Conservation (phyloP, 2,888 invertebrate species). For the Drosophila atroscutellata region DNA sequence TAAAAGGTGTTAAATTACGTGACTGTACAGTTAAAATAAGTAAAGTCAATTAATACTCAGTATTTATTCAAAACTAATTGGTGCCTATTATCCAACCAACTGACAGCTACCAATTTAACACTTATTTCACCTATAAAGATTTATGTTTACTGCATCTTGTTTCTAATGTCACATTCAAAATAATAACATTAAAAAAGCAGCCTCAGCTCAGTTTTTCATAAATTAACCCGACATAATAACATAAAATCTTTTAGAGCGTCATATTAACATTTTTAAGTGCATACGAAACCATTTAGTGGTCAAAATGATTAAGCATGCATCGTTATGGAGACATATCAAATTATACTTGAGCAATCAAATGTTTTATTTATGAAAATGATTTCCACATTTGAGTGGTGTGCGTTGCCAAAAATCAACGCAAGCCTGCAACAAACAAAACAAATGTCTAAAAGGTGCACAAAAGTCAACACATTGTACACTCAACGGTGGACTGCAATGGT, state of each 20-base stretch:
- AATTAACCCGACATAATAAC: not conserved
- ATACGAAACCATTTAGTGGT: not conserved
- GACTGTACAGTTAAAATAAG: not conserved
- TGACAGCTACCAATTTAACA: not conserved
- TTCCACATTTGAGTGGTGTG: slow-evolving; percentile 49
- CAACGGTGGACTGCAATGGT: slow-evolving; percentile 3
- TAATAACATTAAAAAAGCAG: too few relatives aligned
- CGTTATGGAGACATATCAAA: not conserved
- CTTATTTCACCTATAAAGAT: not conserved
- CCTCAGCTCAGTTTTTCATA: not conserved
- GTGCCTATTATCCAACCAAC: not conserved
- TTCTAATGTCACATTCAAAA: not conserved
- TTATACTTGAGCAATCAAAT: not conserved
- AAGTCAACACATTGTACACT: slow-evolving; percentile 26
- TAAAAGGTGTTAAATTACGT: not conserved
- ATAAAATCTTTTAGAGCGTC: not conserved
- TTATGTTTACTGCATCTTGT: not conserved
- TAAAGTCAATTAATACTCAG: not conserved
- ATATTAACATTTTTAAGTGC: not conserved
- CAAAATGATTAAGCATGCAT: not conserved
- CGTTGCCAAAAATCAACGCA: slow-evolving; percentile 44
- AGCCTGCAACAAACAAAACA: slow-evolving; percentile 21
- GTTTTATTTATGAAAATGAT: slow-evolving; percentile 2
- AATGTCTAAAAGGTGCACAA: slow-evolving; percentile 39
- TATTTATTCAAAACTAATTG: not conserved